These are phyloP conservation scores for Nemoura dubitans DNA, from an alignment of 2,888 invertebrate species.

Conservation along the genomic window DNA sequence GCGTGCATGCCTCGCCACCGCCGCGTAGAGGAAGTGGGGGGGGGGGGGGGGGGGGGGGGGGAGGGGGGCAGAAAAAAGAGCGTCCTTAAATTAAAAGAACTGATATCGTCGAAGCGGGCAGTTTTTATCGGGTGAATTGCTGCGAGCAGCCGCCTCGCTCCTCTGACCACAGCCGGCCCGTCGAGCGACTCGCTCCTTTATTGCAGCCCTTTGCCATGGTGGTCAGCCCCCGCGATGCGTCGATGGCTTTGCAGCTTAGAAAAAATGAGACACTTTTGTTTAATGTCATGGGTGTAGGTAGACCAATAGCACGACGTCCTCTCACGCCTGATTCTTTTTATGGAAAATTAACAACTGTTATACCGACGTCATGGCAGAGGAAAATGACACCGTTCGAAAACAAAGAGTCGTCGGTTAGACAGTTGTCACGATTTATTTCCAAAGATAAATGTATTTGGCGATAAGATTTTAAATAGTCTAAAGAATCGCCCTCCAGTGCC, in stretches of 20 bases:
- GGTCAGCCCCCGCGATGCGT: not conserved
- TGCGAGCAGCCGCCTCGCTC: not conserved
- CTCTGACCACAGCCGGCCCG: not conserved
- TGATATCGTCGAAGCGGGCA: not conserved
- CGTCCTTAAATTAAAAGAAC: conserved; percentile 12
- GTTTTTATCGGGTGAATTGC: not conserved
- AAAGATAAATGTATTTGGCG: no score
- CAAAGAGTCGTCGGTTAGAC: no score
- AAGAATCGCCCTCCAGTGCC: no score
- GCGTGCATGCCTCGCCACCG: not conserved
- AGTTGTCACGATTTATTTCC: no score
- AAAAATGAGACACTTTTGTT: not conserved
- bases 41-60: no score
- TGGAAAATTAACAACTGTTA: no score
- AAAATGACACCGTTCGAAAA: no score
- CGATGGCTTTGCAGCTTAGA: not conserved
- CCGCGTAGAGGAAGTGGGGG: not conserved
- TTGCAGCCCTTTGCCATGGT: not conserved
- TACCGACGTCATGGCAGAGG: no score
- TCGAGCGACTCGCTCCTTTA: not conserved
- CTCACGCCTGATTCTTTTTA: no score
- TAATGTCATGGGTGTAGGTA: not conserved
- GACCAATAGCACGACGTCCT: no score
- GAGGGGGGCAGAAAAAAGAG: not conserved
- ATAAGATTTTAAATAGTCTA: no score